Base-by-base conservation (phyloP, 2,888 invertebrate species). In the Folsomia manolachei region DNA sequence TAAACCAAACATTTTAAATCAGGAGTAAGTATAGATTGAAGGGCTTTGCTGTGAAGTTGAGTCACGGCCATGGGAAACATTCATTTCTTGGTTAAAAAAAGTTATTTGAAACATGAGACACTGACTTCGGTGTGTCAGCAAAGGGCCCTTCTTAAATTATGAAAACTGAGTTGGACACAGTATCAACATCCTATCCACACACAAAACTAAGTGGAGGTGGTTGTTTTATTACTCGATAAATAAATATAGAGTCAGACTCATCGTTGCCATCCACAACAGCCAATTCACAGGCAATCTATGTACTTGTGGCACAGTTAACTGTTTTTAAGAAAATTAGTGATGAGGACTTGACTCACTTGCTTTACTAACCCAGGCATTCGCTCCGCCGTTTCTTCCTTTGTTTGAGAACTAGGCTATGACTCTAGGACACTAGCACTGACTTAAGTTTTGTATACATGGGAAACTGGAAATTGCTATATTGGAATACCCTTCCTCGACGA, bases 31-130 rank as follows among this genome's bases (percentile, higher is more conserved):
- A 27, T 27, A 27, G 25, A 64, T 27, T 39, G 39, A 39, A n/a
- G n/a, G n/a, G n/a, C n/a, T n/a, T 39, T 39, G 39, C 39, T 39
- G 39, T 39, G 39, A 68, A 61, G 67, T 63, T 69, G 65, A 69
- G 72, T 72, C 69, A 63, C 66, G 39, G 73, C 73, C 75, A 73
- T 75, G 75, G 75, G 75, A 75, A 75, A 73, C 73, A 73, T 72
- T 39, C 39, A 39, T 39, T 39, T 71, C 71, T 66, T 39, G 64
- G 75, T 27, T 27, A 64, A 64, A 75, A 72, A 75, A 52, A 56
- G 66, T 69, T 69, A 52, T 66, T 71, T 75, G 75, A 75, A 75
- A 75, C 68, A 73, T 75, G 75, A 75, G 71, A 71, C 75, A 73
- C 61, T 64, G 27, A n/a, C 18, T 26, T 63, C 26, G 63, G 63